Evolutionary conservation across 2,113 vertebrate genomes (phyloP).

Genomic region (Grammomys dolichurus): DNA sequence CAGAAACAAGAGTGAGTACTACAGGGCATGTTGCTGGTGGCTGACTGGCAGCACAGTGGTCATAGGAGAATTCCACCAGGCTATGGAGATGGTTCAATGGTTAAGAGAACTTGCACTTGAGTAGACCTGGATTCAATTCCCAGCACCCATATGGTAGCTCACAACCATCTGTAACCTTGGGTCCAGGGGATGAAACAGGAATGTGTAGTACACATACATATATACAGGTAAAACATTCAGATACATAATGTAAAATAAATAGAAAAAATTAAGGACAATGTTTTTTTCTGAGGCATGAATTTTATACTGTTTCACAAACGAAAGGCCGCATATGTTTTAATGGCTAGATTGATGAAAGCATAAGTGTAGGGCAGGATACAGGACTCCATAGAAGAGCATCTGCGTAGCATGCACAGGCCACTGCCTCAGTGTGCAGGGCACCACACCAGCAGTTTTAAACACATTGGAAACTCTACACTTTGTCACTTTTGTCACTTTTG

Average conservation of each 20-base stretch:
- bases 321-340: background rate
- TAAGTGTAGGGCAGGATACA: background rate
- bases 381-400: background rate
- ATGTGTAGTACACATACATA: background rate
- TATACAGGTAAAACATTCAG: background rate
- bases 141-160: background rate
- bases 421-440: background rate
- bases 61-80: conserved; percentile 7
- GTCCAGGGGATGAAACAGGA: background rate
- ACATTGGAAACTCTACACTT: background rate
- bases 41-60: background rate
- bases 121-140: background rate
- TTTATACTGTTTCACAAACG: background rate
- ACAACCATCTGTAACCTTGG: background rate
- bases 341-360: background rate
- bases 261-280: background rate
- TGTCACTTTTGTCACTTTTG: conserved; percentile 32
- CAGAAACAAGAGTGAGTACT: background rate
- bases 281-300: background rate
- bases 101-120: background rate
- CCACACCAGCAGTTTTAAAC: background rate
- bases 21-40: background rate
- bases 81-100: background rate
- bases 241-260: background rate
- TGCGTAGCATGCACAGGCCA: background rate